Evolutionary conservation across 2,888 invertebrate species (phyloP).

Genomic region (Vannuccia rotundouncinata): DNA sequence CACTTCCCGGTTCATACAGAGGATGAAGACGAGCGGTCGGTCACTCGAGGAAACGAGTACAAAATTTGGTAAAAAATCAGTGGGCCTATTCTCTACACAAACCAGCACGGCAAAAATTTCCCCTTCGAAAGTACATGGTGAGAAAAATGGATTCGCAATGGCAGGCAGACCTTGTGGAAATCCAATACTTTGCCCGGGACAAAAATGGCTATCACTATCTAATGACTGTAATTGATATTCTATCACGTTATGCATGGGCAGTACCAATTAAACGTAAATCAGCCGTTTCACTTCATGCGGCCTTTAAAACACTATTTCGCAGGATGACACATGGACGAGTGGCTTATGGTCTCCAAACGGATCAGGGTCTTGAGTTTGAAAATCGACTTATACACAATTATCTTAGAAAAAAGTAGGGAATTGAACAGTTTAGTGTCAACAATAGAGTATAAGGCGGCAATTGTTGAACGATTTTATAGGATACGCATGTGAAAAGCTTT

Average conservation of each 20-base stretch:
- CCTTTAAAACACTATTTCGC: too few relatives aligned
- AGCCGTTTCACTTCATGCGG: background rate
- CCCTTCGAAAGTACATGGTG: background rate
- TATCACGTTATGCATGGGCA: background rate
- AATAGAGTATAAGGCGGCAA: background rate
- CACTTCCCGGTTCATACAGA: background rate
- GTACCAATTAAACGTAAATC: background rate
- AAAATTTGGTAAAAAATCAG: background rate
- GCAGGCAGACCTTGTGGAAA: background rate
- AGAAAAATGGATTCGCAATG: background rate
- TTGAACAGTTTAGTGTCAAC: conserved; percentile 19
- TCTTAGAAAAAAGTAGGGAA: background rate
- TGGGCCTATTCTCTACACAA: background rate
- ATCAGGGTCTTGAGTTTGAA: background rate
- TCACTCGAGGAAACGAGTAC: background rate
- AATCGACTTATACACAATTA: background rate
- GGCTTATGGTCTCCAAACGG: background rate
- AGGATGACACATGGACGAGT: background rate
- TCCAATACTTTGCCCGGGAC: background rate
- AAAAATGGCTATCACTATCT: background rate
- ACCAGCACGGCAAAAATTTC: background rate
- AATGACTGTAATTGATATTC: background rate
- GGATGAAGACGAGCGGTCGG: background rate
- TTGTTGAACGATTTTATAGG: background rate
- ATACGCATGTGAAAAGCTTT: background rate